Base-by-base conservation (phyloP, 2,888 invertebrate genomes). In the Beris morrisii region DNA sequence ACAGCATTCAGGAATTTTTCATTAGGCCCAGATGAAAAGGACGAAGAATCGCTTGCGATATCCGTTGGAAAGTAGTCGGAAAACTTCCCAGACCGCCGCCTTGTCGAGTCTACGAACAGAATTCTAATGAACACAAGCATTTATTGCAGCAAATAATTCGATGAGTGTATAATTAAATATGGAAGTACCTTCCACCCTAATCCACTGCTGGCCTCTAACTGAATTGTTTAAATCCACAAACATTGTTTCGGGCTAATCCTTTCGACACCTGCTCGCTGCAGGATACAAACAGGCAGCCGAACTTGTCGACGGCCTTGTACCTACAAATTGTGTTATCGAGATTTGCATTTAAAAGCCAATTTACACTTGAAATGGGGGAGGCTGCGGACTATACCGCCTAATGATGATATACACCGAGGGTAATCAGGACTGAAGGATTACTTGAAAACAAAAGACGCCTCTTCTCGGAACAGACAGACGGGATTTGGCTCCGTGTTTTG, bases 1-100 rank as follows among this genome's bases (percentile, higher is more conserved):
- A 71, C 71, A 71, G 68, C 71, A 70, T 68, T 38, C 63, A 69
- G 65, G 70, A 71, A 70, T 71, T 71, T 71, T 67, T 71, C 71
- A 71, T 71, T 69, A 68, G 66, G 67, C 66, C 38, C 38, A 5
- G 38, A 38, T 38, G 38, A 38, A 38, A 38, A 38, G 38, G 4
- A 38, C 57, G 67, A 68, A 13, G 5, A n/a, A n/a, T n/a, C n/a
- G n/a, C n/a, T n/a, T n/a, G n/a, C n/a, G n/a, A 45, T 45, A 31
- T 30, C 28, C 48, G 4, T 5, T 6, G 22, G 48, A 48, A 15
- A 22, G 22, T 22, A 22, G 22, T 22, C 22, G 22, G 22, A 22
- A 22, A 22, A 22, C 22, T 22, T 48, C 12, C 13, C 48, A 11
- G 13, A 15, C n/a, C 48, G 6, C 11, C 5, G 22, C 6, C n/a